Conservation (phyloP, 2,888 invertebrate genomes). For the Arrhopalites spinosus region DNA sequence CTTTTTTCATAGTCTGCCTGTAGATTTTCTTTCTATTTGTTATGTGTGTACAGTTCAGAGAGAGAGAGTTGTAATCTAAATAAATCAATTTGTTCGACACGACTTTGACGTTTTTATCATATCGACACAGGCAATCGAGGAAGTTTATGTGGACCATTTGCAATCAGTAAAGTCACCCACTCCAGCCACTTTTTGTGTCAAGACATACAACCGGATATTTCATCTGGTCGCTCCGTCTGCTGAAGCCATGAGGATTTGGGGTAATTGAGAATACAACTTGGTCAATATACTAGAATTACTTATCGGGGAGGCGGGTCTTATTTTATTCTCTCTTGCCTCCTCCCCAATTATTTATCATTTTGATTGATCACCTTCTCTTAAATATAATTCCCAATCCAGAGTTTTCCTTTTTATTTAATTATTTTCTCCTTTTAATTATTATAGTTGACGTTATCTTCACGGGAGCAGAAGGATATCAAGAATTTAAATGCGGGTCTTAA, state of each 20-base stretch:
- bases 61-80: conserved; percentile 35
- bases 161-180: conserved; percentile 89
- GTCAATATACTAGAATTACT: too few relatives aligned
- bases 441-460: conserved; percentile 85
- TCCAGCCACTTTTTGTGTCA: conserved; percentile 91
- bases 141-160: conserved; percentile 94
- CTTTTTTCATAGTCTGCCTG: not conserved
- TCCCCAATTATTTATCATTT: too few relatives aligned
- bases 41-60: too few relatives aligned
- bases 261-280: too few relatives aligned
- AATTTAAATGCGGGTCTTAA: conserved; percentile 63
- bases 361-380: too few relatives aligned
- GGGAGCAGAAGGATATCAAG: conserved; percentile 86
- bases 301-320: too few relatives aligned
- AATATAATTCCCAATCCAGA: too few relatives aligned
- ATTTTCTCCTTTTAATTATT: too few relatives aligned
- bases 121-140: conserved; percentile 81
- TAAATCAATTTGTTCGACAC: conserved; percentile 51
- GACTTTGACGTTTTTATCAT: conserved; percentile 48
- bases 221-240: conserved; percentile 91
- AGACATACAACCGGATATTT: conserved; percentile 86
- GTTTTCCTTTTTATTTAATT: too few relatives aligned
- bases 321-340: too few relatives aligned
- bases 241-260: conserved; percentile 95
- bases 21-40: too few relatives aligned